Base-by-base conservation (phyloP, 1,140 invertebrate species). In the Wiebesia pumilae region DNA sequence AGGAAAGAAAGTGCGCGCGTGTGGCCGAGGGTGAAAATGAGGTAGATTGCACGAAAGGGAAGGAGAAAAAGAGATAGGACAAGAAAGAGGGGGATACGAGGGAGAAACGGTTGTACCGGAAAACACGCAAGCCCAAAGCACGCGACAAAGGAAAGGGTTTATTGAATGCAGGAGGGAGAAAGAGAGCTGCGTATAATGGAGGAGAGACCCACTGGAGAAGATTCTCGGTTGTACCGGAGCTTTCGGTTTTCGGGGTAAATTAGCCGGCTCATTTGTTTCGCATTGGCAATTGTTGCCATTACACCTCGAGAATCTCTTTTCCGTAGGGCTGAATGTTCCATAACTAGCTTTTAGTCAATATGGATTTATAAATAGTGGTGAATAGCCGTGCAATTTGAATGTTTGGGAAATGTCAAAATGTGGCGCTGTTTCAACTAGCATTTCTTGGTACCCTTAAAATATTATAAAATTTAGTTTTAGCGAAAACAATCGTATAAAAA, bases 61-160 rank as follows among this genome's bases (percentile, higher is more conserved):
- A 35, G 43, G 58, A 40, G 79, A 65, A 10, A 62, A 58, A 35
- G 40, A 33, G 38, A 47, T 78, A 67, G 67, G 84, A 35, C 65
- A 40, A 43, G 38, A 47, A 27, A 78, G 27, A 47, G 38, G 16
- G 38, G 47, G 71, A 62, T 38, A 58, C 33, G 83, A 84, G 27
- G 62, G 80, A 71, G 62, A 85, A 65, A 73, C 58, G 43, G 84
- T 54, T 67, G 78, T 24, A 62, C 33, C 84, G 84, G 54, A 81
- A 87, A 87, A 81, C 67, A 71, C 51, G 35, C 40, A 12, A 62
- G 62, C 80, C 38, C 3, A 38, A 80, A 80, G 51, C 78, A 38
- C 78, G 38, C 54, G 84, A 85, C 84, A 85, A 85, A 83, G 47
- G 69, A 73, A 83, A 85, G 84, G 75, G 71, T 33, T 82, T 77